Conservation (phyloP, 2,888 invertebrate species). For the Andrena flavipes region DNA sequence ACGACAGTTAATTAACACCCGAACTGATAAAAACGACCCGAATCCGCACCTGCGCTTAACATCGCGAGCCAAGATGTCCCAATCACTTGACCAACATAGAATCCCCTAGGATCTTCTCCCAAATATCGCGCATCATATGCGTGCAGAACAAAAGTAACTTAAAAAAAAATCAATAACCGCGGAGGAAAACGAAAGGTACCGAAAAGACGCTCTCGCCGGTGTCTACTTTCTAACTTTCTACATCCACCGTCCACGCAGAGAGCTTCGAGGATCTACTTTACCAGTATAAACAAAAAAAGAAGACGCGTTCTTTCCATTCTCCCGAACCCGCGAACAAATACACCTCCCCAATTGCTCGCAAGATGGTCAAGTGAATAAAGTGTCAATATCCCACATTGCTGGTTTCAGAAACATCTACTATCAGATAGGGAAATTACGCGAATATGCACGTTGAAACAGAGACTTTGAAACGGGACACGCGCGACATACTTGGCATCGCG, state of each 20-base stretch:
- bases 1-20: not conserved
- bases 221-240: conserved; percentile 9
- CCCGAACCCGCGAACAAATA: too few species aligned
- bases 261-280: not conserved
- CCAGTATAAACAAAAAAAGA: not conserved
- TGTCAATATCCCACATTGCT: not conserved
- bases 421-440: not conserved
- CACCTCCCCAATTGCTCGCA: not conserved
- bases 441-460: not conserved
- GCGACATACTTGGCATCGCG: conserved; percentile 46
- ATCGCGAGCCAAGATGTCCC: conserved; percentile 41
- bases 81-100: conserved; percentile 12
- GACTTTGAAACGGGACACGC: not conserved
- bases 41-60: not conserved
- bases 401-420: not conserved
- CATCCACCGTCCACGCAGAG: not conserved
- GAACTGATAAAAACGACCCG: not conserved
- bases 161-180: not conserved
- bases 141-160: not conserved
- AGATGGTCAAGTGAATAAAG: conserved; percentile 2
- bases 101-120: not conserved
- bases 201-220: not conserved
- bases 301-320: not conserved
- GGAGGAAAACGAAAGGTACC: not conserved
- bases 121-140: not conserved